Evolutionary conservation across 1,140 invertebrate species (phyloP).

Genomic region (Pygmarrhopalites habei): DNA sequence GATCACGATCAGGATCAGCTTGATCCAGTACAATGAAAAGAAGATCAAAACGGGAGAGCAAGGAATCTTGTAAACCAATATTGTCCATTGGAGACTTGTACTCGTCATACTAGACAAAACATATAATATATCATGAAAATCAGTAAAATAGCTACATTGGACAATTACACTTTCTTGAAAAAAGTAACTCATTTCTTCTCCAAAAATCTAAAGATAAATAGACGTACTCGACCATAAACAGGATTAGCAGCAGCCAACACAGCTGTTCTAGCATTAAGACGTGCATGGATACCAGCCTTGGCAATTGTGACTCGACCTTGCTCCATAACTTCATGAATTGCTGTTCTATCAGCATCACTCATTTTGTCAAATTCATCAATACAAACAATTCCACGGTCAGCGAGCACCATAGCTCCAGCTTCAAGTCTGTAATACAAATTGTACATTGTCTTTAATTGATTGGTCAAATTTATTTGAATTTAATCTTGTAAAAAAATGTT

Average conservation of each 20-base stretch:
- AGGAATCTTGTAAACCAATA: conserved; percentile 95
- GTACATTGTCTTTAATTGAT: background rate
- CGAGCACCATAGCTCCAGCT: conserved; percentile 99
- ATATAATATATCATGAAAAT: too few species aligned
- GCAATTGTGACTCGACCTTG: conserved; percentile 91
- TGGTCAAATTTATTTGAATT: background rate
- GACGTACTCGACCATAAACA: conserved; percentile 86
- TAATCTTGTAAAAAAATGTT: background rate
- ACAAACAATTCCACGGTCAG: conserved; percentile 94
- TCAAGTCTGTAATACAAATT: conserved; percentile 59
- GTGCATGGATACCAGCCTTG: conserved; percentile 97
- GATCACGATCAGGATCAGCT: conserved; percentile 82
- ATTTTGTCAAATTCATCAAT: conserved; percentile 99
- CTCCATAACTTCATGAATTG: conserved; percentile 98
- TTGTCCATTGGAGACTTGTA: conserved; percentile 99
- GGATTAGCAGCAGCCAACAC: conserved; percentile 98
- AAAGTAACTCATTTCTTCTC: too few species aligned
- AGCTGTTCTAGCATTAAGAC: conserved; percentile 94
- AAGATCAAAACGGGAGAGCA: conserved; percentile 97
- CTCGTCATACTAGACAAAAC: conserved; percentile 77
- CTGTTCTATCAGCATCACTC: conserved; percentile 98
- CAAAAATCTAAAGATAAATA: conserved; percentile 4
- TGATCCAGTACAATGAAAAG: conserved; percentile 95
- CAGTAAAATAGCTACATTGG: too few species aligned
- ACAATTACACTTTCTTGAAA: conserved; percentile 10